Conservation (phyloP, 1,140 invertebrate species). For the Drosophila bipectinata region DNA sequence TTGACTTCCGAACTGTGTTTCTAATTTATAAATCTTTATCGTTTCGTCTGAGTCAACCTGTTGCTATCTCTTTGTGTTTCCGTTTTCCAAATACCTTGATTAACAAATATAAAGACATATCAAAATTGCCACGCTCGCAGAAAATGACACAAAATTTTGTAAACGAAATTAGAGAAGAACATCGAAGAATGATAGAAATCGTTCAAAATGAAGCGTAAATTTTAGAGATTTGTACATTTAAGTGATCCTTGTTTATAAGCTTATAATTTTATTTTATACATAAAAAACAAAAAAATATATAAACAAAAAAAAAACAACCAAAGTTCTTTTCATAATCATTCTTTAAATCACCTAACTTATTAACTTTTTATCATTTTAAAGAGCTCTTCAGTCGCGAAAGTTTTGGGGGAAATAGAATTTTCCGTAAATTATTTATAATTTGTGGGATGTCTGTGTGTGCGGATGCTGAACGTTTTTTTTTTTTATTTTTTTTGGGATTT, state of each 20-base stretch:
- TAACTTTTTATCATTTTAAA: slow-evolving; percentile 29
- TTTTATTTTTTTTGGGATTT: neutral
- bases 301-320: slow-evolving; percentile 67
- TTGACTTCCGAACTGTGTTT: slow-evolving; percentile 20
- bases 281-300: slow-evolving; percentile 71
- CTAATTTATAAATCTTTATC: slow-evolving; percentile 46
- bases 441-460: slow-evolving; percentile 19
- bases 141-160: slow-evolving; percentile 50
- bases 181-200: slow-evolving; percentile 71
- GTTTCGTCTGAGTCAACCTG: slow-evolving; percentile 33
- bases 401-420: slow-evolving; percentile 45
- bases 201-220: slow-evolving; percentile 68
- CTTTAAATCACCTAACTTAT: slow-evolving; percentile 9
- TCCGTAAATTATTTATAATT: slow-evolving; percentile 70
- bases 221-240: slow-evolving; percentile 84
- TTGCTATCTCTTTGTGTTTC: slow-evolving; percentile 43
- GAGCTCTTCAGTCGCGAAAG: slow-evolving; percentile 31
- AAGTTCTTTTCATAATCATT: slow-evolving; percentile 10
- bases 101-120: slow-evolving; percentile 14
- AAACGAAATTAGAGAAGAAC: slow-evolving; percentile 57
- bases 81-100: slow-evolving; percentile 30
- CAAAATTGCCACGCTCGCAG: slow-evolving; percentile 31
- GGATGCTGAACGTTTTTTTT: slow-evolving; percentile 9
- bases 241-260: slow-evolving; percentile 84
- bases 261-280: slow-evolving; percentile 84